Base-by-base conservation (phyloP, 2,113 vertebrate genomes). In the Bufo bufo region DNA sequence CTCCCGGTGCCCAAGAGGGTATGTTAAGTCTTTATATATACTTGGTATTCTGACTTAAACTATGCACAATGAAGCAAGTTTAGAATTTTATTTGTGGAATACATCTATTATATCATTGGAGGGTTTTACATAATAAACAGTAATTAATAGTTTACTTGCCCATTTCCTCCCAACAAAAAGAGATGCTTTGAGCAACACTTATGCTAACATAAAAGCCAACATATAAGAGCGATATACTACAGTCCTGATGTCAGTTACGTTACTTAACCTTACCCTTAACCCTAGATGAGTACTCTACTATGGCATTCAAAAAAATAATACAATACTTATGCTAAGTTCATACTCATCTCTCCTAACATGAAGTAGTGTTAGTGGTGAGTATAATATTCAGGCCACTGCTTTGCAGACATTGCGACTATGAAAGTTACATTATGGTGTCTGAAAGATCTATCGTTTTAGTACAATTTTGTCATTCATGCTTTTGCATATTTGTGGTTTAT, bases 1-100 rank as follows among this genome's bases (percentile, higher is more conserved):
- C 86, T 2, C 86, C 86, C 23, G 86, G 79, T 19, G 66, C 78
- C 19, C 78, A 82, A 87, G 79, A 87, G 43, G 86, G 86, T 87
- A 82, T 45, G 77, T 80, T 52, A 5, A n/a, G 4, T 61, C 16
- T 63, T 23, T n/a, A 74, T 17, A 33, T 2, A 33, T 12, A 19
- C 23, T 69, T 33, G 12, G 2, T 58, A 7, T 58, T 58, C 13
- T 12, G 0, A 1, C 33, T 23, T 23, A n/a, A 8, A 65, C 20
- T 65, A 65, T n/a, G 13, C 59, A 19, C 3, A 17, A 61, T 2
- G 17, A 61, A 61, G 3, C 3, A 61, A 17, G 16, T 33, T 17
- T 17, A 0, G 17, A 6, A 61, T 3, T 6, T 61, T 1, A 4
- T 61, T 61, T 19, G 3, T 61, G 59, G 59, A 19, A 17, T 17